phyloP scores from a whole-genome alignment of 2,797 vertebrate species.

The Tiaroga cobitis region DNA sequence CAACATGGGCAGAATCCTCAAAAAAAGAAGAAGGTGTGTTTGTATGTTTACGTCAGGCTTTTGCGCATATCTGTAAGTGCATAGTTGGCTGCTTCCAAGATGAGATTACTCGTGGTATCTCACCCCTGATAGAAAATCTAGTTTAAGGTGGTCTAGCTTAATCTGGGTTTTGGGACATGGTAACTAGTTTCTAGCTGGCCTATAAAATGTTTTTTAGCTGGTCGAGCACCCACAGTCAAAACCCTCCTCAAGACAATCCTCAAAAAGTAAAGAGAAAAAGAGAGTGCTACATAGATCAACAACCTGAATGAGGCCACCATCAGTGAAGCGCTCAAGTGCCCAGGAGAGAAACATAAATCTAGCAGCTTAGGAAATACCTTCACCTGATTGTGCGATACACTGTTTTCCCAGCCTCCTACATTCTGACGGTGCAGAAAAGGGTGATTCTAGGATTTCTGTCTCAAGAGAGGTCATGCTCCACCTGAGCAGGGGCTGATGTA shows the following conservation, averaged over 20 bases:
- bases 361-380: conserved; percentile 53
- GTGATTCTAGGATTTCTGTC: background rate
- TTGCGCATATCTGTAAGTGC: conserved; percentile 61
- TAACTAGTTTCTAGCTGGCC: background rate
- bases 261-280: conserved; percentile 5
- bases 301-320: conserved; percentile 21
- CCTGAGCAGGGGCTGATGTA: background rate
- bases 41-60: conserved; percentile 42
- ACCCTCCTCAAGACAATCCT: conserved; percentile 4
- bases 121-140: background rate
- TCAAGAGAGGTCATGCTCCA: background rate
- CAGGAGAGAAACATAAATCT: conserved; percentile 48
- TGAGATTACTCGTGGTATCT: conserved; percentile 60
- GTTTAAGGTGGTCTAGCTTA: background rate
- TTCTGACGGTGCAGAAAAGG: conserved; percentile 27
- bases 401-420: conserved; percentile 3
- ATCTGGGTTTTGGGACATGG: background rate
- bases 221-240: too few species aligned
- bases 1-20: conserved; percentile 32
- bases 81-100: conserved; percentile 46
- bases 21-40: conserved; percentile 3
- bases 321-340: conserved; percentile 30
- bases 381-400: conserved; percentile 40
- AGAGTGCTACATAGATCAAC: conserved; percentile 23
- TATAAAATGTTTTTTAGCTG: background rate